phyloP scores from a whole-genome alignment of 2,797 vertebrate genomes.

The Clamator glandarius region DNA sequence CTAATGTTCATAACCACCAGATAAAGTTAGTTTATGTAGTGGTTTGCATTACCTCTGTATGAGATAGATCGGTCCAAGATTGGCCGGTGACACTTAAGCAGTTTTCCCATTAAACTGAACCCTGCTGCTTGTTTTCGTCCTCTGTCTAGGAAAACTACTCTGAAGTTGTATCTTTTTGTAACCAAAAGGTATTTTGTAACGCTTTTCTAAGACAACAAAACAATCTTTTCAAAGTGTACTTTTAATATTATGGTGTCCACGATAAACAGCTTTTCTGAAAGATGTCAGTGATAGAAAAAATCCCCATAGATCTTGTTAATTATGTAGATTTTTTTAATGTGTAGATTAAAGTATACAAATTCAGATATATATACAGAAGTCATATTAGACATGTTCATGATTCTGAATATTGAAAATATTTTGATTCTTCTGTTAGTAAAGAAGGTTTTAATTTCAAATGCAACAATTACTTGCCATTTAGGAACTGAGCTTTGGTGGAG shows the following conservation, averaged over 20 bases:
- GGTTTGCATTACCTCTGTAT: neutral
- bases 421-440: neutral
- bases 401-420: neutral
- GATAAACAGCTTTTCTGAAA: neutral
- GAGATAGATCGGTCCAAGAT: neutral
- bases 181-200: neutral
- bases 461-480: neutral
- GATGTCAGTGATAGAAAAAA: neutral
- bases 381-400: neutral
- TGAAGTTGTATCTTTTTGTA: neutral
- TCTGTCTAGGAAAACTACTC: neutral
- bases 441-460: neutral
- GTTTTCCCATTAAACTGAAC: neutral
- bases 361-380: neutral
- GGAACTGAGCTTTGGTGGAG: neutral
- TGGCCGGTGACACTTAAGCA: accelerated
- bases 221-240: neutral
- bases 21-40: neutral
- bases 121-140: neutral
- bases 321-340: neutral
- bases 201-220: neutral
- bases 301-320: neutral
- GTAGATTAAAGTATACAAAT: neutral
- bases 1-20: neutral
- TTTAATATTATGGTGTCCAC: neutral